Conservation (phyloP, 2,113 vertebrate species). For the Mormoops blainvillei region DNA sequence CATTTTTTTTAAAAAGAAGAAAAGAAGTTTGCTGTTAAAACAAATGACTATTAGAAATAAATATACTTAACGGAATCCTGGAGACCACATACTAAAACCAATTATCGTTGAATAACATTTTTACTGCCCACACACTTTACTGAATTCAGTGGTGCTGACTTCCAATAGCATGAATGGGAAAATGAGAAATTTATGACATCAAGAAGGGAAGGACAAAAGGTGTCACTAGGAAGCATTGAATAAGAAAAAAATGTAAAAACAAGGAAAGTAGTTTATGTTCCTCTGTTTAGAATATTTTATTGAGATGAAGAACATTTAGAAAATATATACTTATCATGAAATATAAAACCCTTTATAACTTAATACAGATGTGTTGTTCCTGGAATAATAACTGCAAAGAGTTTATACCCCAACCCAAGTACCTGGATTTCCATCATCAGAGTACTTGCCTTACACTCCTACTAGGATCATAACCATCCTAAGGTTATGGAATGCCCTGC, state of each 20-base stretch:
- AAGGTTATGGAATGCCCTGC: background rate
- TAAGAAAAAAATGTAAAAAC: background rate
- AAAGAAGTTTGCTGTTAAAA: background rate
- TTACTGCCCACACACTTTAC: background rate
- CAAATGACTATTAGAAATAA: background rate
- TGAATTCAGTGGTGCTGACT: background rate
- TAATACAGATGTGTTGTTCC: background rate
- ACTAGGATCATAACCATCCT: background rate
- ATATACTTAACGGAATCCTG: background rate
- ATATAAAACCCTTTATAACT: background rate
- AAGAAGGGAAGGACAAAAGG: background rate
- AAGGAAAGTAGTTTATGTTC: background rate
- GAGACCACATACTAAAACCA: background rate
- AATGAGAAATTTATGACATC: background rate
- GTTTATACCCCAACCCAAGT: background rate
- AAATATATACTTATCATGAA: slow-evolving; percentile 13
- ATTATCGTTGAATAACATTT: background rate
- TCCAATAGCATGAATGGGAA: background rate
- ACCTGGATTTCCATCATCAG: background rate
- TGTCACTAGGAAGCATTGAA: background rate
- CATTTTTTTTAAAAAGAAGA: background rate
- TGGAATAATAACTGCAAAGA: background rate
- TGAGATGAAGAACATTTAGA: background rate
- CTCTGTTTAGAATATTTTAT: background rate
- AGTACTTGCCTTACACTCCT: background rate